These are phyloP conservation scores for Pantala flavescens DNA, from an alignment of 1,140 invertebrate genomes.

Conservation along the genomic window DNA sequence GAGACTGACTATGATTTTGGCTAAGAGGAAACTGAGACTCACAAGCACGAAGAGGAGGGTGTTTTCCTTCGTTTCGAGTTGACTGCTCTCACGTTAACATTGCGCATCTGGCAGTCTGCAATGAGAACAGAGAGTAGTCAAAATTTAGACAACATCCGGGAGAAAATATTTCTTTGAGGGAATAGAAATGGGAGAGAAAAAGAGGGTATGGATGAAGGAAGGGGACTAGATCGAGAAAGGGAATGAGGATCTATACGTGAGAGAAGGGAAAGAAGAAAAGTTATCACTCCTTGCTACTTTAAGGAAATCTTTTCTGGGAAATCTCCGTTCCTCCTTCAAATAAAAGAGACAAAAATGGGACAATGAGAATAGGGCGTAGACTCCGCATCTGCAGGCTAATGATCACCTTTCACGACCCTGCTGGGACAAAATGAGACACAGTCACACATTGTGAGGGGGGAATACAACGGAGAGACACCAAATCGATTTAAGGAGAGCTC, in stretches of 20 bases:
- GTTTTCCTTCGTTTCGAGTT: constrained; percentile 59
- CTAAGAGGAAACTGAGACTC: constrained; percentile 35
- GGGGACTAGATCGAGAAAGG: background rate
- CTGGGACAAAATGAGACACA: constrained; percentile 8
- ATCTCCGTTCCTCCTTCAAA: constrained; percentile 7
- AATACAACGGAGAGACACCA: background rate
- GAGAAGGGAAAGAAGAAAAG: background rate
- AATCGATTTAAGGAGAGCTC: background rate
- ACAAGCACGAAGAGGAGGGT: constrained; percentile 57
- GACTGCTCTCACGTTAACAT: constrained; percentile 63
- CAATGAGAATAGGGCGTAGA: background rate
- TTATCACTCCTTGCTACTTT: background rate
- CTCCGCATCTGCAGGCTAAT: constrained; percentile 3
- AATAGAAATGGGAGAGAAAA: constrained; percentile 21
- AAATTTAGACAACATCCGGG: constrained; percentile 36
- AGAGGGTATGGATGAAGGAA: constrained; percentile 5
- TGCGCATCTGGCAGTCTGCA: constrained; percentile 63
- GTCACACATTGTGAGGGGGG: background rate
- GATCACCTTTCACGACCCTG: constrained; percentile 1
- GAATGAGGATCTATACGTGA: background rate
- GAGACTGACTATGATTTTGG: constrained; percentile 20
- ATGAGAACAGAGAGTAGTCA: constrained; percentile 45
- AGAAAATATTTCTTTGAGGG: constrained; percentile 19
- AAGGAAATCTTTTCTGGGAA: background rate
- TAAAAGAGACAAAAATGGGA: constrained; percentile 2